These are phyloP conservation scores for Egretta garzetta DNA, from an alignment of 2,113 vertebrate species.

Conservation along the genomic window DNA sequence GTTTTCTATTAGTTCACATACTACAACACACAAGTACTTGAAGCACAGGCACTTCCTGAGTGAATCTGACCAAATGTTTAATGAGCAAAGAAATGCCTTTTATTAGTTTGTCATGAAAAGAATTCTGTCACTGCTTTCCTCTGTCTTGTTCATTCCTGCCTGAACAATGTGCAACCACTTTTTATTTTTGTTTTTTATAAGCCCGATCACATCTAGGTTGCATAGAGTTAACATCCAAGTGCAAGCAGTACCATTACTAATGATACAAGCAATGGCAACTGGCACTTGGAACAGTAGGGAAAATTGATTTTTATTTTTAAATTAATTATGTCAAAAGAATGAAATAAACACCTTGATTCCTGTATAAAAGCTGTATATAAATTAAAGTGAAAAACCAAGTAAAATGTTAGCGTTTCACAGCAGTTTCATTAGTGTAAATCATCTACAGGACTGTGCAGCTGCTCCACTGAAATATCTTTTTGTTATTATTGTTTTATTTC, in stretches of 20 bases:
- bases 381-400: neutral
- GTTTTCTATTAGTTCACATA: neutral
- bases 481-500: neutral
- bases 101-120: neutral
- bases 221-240: neutral
- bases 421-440: neutral
- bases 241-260: neutral
- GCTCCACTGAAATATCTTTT: neutral
- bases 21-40: neutral
- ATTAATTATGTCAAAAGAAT: neutral
- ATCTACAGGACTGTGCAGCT: neutral
- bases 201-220: neutral
- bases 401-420: neutral
- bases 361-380: neutral
- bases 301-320: neutral
- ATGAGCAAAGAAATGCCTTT: neutral
- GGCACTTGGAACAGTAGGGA: neutral
- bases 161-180: neutral
- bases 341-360: neutral
- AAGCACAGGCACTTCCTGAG: neutral
- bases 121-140: neutral
- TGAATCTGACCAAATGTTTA: neutral
- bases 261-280: neutral
- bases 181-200: neutral
- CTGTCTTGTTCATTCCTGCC: neutral